Evolutionary conservation across 2,113 vertebrate genomes (phyloP).

Genomic region (Typhlomys cinereus): DNA sequence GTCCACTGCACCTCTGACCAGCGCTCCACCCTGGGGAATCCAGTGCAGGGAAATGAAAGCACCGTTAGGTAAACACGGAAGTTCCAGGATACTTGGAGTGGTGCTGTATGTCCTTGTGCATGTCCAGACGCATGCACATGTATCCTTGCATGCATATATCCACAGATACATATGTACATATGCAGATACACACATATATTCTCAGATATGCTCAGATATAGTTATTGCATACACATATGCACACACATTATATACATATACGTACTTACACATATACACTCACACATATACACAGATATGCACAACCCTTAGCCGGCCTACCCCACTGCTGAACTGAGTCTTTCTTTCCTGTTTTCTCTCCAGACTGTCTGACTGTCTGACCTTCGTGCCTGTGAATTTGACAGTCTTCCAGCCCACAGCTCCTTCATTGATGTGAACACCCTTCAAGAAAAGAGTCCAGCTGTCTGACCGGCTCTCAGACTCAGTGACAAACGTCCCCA

Average conservation of each 20-base stretch:
- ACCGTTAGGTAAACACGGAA: neutral
- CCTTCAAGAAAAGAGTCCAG: slow-evolving; percentile 18
- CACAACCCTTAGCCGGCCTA: neutral
- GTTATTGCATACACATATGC: no score
- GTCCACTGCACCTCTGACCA: neutral
- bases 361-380: slow-evolving; percentile 44
- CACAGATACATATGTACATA: accelerated
- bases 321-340: neutral
- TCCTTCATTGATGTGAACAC: slow-evolving; percentile 18
- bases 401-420: slow-evolving; percentile 37
- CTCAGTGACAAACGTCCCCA: slow-evolving; percentile 27
- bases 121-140: no score
- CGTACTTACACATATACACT: no score
- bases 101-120: neutral
- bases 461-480: neutral
- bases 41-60: neutral
- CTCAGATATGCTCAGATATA: no score
- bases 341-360: neutral
- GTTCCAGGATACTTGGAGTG: neutral
- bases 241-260: no score
- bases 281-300: no score
- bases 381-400: neutral
- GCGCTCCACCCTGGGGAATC: neutral
- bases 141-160: accelerated
- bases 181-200: neutral